Base-by-base conservation (phyloP, 2,888 invertebrate genomes). In the Drosophila parthenogenetica region DNA sequence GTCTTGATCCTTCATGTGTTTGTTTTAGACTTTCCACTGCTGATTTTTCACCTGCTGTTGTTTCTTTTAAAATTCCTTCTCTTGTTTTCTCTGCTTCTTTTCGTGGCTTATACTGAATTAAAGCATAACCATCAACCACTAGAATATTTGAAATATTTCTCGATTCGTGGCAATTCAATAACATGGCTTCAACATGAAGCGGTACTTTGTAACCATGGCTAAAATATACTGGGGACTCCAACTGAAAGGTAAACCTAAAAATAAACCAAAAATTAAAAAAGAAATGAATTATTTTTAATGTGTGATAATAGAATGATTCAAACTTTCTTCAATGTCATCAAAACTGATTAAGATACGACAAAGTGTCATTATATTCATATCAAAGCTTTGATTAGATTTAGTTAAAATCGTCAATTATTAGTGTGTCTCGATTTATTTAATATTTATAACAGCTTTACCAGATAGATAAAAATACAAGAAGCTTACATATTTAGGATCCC, bases 131-230 rank as follows among this genome's bases (percentile, higher is more conserved):
- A 19, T 49, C 58, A 2, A 5, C n/a, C 5, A 49, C 49, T 11
- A 59, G n/a, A 3, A 59, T n/a, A 3, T 14, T 13, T 10, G 49
- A 40, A 7, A 13, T 11, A 32, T 59, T 40, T 29, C 17, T 32
- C 1, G 19, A 1, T 16, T 49, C 17, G 7, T 59, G 19, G 29
- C 58, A 59, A 7, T 22, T 40, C n/a, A 59, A 8, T 3, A 49
- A 19, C 39, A 59, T 13, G 11, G 37, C 58, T 2, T 59, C 3
- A 13, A 59, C 49, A 19, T 17, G n/a, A 5, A 11, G 14, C 10
- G 58, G 58, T n/a, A 59, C 25, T 29, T 46, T 13, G 7, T 14
- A 49, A 29, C 58, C 58, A 29, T 48, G 17, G 8, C 16, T 14
- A 3, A 59, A 59, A 11, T 59, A 59, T 4, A 40, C 19, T 0